phyloP scores from a whole-genome alignment of 2,113 vertebrate species.

The Sorex araneus region DNA sequence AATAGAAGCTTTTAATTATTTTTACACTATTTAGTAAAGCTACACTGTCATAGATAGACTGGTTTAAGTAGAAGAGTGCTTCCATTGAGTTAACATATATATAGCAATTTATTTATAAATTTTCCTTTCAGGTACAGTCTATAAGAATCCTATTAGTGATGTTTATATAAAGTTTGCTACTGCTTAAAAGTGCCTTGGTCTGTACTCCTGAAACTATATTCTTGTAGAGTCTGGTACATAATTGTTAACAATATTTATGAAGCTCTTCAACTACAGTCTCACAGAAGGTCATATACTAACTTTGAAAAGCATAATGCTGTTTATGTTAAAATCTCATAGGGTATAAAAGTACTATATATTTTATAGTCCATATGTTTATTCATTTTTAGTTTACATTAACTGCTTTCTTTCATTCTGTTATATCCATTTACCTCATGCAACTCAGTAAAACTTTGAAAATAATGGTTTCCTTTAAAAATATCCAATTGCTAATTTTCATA shows the following conservation, averaged over 20 bases:
- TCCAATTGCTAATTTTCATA: background rate
- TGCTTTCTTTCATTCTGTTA: slow-evolving; percentile 7
- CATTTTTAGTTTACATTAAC: background rate
- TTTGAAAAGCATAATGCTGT: background rate
- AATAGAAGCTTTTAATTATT: background rate
- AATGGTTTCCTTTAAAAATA: slow-evolving; percentile 42
- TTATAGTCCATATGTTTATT: background rate
- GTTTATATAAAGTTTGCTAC: background rate
- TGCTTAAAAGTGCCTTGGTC: background rate
- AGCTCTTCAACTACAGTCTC: slow-evolving; percentile 37
- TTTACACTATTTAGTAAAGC: background rate
- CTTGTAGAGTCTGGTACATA: background rate
- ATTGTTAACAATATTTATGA: background rate
- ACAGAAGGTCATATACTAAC: slow-evolving; percentile 2
- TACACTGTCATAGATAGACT: background rate
- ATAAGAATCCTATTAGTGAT: background rate
- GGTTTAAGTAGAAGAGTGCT: background rate
- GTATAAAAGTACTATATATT: background rate
- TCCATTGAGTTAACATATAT: background rate
- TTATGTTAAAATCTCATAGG: background rate
- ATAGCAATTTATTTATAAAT: background rate
- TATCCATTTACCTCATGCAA: background rate
- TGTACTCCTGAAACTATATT: slow-evolving; percentile 23
- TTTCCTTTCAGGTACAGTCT: background rate
- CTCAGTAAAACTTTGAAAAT: background rate